Base-by-base conservation (phyloP, 2,797 vertebrate genomes). In the Cyclura pinguis region DNA sequence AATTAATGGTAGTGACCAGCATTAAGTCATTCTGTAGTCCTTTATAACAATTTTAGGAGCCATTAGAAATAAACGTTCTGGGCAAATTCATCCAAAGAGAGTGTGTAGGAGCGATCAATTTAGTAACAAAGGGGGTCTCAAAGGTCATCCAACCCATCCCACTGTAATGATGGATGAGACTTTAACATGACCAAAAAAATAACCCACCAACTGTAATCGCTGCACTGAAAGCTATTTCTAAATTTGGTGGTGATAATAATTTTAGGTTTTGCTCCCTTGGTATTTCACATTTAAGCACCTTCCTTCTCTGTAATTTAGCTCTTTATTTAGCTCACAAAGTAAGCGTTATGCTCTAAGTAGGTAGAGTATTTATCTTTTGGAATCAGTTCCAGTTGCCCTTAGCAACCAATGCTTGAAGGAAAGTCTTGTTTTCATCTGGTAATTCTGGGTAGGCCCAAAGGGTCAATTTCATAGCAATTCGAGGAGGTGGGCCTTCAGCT, bases 271-370 rank as follows among this genome's bases (percentile, higher is more conserved):
- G 7, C 86, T 95, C 89, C 88, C 92, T 91, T 92, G 88, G 94
- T 96, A 96, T 94, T 97, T 97, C 95, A 94, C 94, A 95, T 97
- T 96, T 96, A 96, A 93, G 90, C 86, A 87, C 91, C 92, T 95
- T 94, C 89, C 88, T 96, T 97, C 95, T 96, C 93, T 97, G 91
- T 95, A 97, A 96, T 97, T 96, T 96, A 96, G 94, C 92, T 97
- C 96, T 97, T 97, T 96, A 97, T 97, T 96, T 97, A 97, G 97
- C 96, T 96, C 97, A 96, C 96, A 98, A 97, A 97, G 96, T 96
- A 97, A 96, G 93, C 96, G 97, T 97, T 97, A 97, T 97, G 95
- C 95, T 87, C 86, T 96, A 96, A 97, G 95, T 91, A 97, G 97
- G 96, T 97, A 97, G 94, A 96, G 94, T 95, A 97, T 97, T 98